These are phyloP conservation scores for Bettongia penicillata DNA, from an alignment of 2,113 vertebrate species.

Conservation along the genomic window DNA sequence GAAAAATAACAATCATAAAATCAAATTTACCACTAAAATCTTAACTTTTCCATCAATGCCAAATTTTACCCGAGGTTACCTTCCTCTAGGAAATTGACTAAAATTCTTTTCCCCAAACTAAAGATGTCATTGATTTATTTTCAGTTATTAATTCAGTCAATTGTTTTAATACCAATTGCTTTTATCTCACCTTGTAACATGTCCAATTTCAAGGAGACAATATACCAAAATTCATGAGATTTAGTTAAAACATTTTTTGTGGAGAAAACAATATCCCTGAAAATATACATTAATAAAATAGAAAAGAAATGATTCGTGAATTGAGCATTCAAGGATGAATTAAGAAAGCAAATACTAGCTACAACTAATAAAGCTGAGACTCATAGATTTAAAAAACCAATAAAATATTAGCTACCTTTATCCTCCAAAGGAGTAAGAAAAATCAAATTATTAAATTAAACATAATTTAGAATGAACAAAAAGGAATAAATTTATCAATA, in stretches of 20 bases:
- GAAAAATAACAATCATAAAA: no score
- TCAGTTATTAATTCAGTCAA: no score
- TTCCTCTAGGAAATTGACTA: no score
- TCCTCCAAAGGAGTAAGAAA: no score
- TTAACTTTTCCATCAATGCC: no score
- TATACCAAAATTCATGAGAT: background rate
- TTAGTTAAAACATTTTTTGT: background rate
- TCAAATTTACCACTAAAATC: no score
- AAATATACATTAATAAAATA: background rate
- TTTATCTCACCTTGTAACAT: no score
- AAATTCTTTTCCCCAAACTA: no score
- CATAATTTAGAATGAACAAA: background rate
- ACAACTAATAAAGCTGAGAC: background rate
- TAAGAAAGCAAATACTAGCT: background rate
- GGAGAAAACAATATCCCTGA: background rate
- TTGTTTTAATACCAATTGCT: no score
- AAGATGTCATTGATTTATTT: no score
- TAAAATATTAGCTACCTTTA: background rate
- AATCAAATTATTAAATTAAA: background rate
- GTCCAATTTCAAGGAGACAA: background rate
- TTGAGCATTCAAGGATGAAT: background rate
- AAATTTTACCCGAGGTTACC: no score
- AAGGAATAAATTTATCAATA: background rate
- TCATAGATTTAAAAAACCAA: background rate
- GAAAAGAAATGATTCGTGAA: background rate